Percentiles rank a stretch among this genome's conserved stretches.
Conservation (phyloP, 1,140 invertebrate genomes). For the Himalopsyche phryganea region DNA sequence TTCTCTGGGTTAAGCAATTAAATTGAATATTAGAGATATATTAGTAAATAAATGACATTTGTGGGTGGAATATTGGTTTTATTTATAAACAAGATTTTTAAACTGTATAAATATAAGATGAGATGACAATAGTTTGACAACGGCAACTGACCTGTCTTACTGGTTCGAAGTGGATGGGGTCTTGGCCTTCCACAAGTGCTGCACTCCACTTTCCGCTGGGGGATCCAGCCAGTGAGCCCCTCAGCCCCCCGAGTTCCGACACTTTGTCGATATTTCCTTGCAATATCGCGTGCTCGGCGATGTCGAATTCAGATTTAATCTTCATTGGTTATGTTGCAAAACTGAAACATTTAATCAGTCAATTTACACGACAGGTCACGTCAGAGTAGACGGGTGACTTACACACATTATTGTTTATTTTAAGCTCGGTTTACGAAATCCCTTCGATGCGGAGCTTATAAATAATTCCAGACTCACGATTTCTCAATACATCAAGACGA, state of each 20-base stretch:
- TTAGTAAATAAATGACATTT: too few relatives aligned
- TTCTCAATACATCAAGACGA: conserved; percentile 14
- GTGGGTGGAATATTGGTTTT: too few relatives aligned
- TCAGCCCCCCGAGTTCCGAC: conserved; percentile 32
- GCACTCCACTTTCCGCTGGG: conserved; percentile 31
- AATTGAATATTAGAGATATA: too few relatives aligned
- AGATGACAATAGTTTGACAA: background rate
- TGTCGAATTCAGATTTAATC: conserved; percentile 34
- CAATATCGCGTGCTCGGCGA: conserved; percentile 33
- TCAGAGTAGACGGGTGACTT: too few relatives aligned
- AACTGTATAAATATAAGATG: too few relatives aligned
- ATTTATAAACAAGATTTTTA: too few relatives aligned
- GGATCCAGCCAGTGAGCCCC: conserved; percentile 31
- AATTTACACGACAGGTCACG: too few relatives aligned
- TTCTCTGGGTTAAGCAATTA: too few relatives aligned
- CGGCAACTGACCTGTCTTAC: conserved; percentile 26
- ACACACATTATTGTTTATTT: too few relatives aligned
- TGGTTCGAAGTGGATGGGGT: conserved; percentile 26
- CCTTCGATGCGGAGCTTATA: too few relatives aligned
- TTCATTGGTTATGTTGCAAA: conserved; percentile 31
- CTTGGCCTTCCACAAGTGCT: conserved; percentile 27
- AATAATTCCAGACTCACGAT: conserved; percentile 4
- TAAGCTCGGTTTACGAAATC: too few relatives aligned
- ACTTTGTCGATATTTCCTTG: conserved; percentile 34
- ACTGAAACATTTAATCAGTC: conserved; percentile 22